Conservation (phyloP, 1,140 invertebrate genomes). For the Trissolcus basalis region DNA sequence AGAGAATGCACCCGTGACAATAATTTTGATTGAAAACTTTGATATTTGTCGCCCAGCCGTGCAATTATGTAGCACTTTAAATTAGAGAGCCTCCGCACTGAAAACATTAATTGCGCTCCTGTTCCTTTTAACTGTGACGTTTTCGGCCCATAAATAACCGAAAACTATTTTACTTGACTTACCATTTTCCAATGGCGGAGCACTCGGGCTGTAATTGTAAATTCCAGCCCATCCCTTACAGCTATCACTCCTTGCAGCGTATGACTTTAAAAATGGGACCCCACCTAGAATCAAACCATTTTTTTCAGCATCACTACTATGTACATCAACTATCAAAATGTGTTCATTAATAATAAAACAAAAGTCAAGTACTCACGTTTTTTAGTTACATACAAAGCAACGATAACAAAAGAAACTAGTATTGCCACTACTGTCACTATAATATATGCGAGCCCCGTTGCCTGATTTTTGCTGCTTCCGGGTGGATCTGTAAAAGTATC, state of each 20-base stretch:
- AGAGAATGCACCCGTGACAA: neutral
- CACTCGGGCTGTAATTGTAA: conserved; percentile 57
- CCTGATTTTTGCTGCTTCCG: conserved; percentile 18
- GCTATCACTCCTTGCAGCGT: conserved; percentile 26
- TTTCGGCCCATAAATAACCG: conserved; percentile 29
- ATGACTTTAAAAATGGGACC: conserved; percentile 42
- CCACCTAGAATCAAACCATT: conserved; percentile 43
- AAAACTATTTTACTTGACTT: conserved; percentile 51
- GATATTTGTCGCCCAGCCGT: conserved; percentile 35
- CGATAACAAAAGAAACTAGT: neutral
- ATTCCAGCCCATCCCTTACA: conserved; percentile 38
- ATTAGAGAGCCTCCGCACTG: conserved; percentile 29
- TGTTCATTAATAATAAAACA: no score
- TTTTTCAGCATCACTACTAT: conserved; percentile 38
- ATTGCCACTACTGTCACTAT: conserved; percentile 21
- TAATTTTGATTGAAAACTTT: conserved; percentile 56
- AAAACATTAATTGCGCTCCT: conserved; percentile 48
- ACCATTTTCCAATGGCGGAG: conserved; percentile 62
- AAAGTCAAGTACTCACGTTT: conserved; percentile 34
- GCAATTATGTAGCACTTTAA: conserved; percentile 37
- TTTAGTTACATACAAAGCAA: conserved; percentile 34
- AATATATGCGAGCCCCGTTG: conserved; percentile 15
- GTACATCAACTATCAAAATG: no score
- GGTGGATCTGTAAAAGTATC: conserved; percentile 36
- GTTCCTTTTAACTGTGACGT: conserved; percentile 48